Conservation (phyloP, 2,888 invertebrate genomes). For the Euplagia quadripunctaria region DNA sequence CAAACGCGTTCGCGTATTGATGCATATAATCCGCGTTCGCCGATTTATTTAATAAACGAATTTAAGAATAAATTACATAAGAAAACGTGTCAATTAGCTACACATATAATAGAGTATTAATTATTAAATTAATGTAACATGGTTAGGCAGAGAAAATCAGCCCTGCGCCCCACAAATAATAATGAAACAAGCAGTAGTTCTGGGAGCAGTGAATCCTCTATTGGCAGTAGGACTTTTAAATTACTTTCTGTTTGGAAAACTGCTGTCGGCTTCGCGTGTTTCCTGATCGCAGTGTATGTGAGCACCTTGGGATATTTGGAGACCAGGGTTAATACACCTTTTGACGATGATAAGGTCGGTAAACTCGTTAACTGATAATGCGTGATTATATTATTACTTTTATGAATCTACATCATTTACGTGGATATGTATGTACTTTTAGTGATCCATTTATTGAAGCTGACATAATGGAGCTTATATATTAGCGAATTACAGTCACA, state of each 20-base stretch:
- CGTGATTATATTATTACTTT: neutral
- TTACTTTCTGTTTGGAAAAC: slow-evolving; percentile 87
- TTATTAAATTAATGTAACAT: slow-evolving; percentile 54
- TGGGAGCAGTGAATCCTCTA: slow-evolving; percentile 59
- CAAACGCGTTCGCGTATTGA: slow-evolving; percentile 48
- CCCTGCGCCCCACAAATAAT: slow-evolving; percentile 61
- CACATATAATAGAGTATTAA: slow-evolving; percentile 43
- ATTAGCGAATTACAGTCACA: neutral
- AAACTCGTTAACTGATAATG: neutral
- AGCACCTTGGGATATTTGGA: slow-evolving; percentile 94
- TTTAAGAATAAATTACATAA: slow-evolving; percentile 44
- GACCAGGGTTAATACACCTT: slow-evolving; percentile 95
- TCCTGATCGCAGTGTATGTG: slow-evolving; percentile 91
- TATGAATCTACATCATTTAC: neutral
- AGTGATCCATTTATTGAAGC: neutral
- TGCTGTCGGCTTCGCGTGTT: slow-evolving; percentile 87
- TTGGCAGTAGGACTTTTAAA: slow-evolving; percentile 58
- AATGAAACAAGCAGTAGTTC: slow-evolving; percentile 75
- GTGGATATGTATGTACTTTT: neutral
- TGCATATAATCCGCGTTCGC: slow-evolving; percentile 30
- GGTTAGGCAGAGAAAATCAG: slow-evolving; percentile 73
- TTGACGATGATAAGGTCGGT: slow-evolving; percentile 91
- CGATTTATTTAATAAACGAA: slow-evolving; percentile 38
- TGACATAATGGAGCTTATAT: neutral
- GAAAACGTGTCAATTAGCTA: slow-evolving; percentile 58